Evolutionary conservation across 2,113 vertebrate species (phyloP).

Genomic region (Phyllopteryx taeniolatus): DNA sequence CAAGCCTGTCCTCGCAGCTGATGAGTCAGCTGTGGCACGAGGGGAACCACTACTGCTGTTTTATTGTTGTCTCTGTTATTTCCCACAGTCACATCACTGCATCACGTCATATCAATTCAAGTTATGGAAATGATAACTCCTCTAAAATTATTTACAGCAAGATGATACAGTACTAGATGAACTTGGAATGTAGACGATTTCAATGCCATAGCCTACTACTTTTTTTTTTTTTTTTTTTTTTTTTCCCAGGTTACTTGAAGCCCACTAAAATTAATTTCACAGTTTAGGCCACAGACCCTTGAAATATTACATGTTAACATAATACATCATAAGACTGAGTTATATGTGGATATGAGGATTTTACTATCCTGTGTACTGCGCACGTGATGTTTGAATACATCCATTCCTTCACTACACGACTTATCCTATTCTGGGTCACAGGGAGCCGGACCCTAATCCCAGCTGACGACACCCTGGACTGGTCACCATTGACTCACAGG

Average conservation of each 20-base stretch:
- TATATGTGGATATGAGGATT: neutral
- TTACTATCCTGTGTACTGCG: neutral
- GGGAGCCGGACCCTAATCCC: no score
- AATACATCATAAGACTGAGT: neutral
- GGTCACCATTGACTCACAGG: no score
- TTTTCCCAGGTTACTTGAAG: neutral
- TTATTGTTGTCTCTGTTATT: neutral
- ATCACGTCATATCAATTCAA: neutral
- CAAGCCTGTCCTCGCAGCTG: constrained; percentile 30
- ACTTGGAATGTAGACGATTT: neutral
- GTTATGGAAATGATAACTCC: neutral
- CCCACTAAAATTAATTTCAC: neutral
- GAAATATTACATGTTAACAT: neutral
- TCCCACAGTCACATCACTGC: neutral
- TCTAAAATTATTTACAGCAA: neutral
- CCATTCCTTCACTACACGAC: neutral
- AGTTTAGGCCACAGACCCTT: neutral
- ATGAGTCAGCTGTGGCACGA: constrained; percentile 60
- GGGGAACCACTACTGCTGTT: constrained; percentile 25
- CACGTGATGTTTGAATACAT: neutral
- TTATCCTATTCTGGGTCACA: no score
- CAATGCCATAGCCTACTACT: neutral
- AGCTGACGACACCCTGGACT: no score
- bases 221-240: neutral
- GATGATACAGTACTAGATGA: neutral